A percentile compares a stretch with the other conserved stretches of the same genome.
Conservation (phyloP, 2,797 vertebrate species). For the Poliocrania exsul region DNA sequence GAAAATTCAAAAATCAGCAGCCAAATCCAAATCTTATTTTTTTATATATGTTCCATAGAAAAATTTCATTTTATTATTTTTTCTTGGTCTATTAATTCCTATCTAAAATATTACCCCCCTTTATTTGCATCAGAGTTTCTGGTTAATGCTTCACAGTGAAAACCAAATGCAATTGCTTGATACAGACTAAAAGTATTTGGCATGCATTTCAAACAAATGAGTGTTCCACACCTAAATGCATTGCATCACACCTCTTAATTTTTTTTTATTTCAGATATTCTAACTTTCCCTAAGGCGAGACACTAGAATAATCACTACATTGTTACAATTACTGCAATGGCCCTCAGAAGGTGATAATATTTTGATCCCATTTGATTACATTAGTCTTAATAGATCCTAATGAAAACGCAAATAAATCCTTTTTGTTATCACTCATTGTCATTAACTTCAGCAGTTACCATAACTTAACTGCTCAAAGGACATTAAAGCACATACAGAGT, state of each 20-base stretch:
- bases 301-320: slow-evolving; percentile 16
- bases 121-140: background rate
- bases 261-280: background rate
- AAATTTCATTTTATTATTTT: background rate
- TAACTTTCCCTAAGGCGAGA: background rate
- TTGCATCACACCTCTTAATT: background rate
- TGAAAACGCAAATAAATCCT: slow-evolving; percentile 16
- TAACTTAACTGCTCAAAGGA: background rate
- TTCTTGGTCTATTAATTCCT: background rate
- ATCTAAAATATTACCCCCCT: background rate
- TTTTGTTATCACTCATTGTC: background rate
- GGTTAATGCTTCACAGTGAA: background rate
- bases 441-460: background rate
- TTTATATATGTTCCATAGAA: background rate
- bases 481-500: background rate
- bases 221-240: background rate
- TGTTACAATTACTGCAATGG: slow-evolving; percentile 6
- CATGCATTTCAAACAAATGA: background rate
- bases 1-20: background rate
- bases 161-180: background rate
- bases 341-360: slow-evolving; percentile 11
- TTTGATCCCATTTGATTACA: slow-evolving; percentile 45
- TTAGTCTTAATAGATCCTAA: slow-evolving; percentile 23
- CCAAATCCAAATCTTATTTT: background rate
- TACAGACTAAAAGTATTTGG: background rate